These are phyloP conservation scores for Brachyhypopomus occidentalis DNA, from an alignment of 2,113 vertebrate genomes.

Conservation along the genomic window DNA sequence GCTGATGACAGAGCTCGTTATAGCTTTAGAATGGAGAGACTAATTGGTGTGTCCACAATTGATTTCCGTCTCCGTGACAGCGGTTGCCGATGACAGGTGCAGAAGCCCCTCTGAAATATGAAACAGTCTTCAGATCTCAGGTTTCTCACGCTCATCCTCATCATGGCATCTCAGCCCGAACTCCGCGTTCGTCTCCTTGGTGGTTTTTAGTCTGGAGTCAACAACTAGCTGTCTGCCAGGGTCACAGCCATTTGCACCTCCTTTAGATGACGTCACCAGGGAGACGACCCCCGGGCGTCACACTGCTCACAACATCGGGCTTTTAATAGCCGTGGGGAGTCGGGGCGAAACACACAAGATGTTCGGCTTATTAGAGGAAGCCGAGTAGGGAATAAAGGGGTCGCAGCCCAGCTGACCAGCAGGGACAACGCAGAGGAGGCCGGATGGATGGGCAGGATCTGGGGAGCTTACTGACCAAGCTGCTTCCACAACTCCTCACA, in stretches of 20 bases:
- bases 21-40: constrained; percentile 5
- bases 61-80: constrained; percentile 25
- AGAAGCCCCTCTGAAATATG: neutral
- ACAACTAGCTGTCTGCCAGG: neutral
- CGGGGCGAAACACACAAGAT: neutral
- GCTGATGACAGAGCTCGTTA: constrained; percentile 31
- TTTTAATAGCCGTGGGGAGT: neutral
- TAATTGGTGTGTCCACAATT: constrained; percentile 36
- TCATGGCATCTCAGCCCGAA: neutral
- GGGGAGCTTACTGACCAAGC: neutral
- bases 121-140: neutral
- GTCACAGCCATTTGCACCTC: constrained; percentile 15
- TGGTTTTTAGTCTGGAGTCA: neutral
- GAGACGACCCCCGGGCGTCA: neutral
- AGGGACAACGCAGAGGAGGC: neutral
- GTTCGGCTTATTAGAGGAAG: constrained; percentile 1
- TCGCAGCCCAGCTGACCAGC: neutral
- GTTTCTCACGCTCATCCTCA: neutral
- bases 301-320: neutral
- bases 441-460: neutral
- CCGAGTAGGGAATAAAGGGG: neutral
- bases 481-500: neutral
- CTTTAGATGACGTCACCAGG: neutral
- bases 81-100: constrained; percentile 2
- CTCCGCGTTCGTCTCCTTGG: neutral